Percentiles rank a stretch among this genome's conserved stretches.
Evolutionary conservation across 2,888 invertebrate genomes (phyloP).

Genomic region (Drosophila fulvimacula): DNA sequence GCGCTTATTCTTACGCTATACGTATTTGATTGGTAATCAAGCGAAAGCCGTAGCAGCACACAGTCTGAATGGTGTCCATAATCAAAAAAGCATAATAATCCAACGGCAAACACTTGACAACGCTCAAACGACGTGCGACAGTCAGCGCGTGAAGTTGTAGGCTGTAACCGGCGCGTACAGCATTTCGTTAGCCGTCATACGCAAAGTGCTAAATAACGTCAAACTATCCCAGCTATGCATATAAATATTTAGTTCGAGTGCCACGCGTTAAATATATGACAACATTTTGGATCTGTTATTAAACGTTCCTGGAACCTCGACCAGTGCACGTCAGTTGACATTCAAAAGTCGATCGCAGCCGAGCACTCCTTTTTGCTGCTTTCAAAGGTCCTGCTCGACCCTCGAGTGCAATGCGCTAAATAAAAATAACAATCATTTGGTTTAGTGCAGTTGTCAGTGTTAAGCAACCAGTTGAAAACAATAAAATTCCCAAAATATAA

Average conservation of each 20-base stretch:
- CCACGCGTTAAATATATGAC: slow-evolving; percentile 59
- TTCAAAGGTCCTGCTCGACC: slow-evolving; percentile 33
- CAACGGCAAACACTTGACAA: slow-evolving; percentile 66
- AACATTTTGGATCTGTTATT: slow-evolving; percentile 54
- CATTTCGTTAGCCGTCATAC: slow-evolving; percentile 29
- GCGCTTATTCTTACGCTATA: slow-evolving; percentile 45
- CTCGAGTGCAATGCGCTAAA: slow-evolving; percentile 9
- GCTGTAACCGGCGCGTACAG: slow-evolving; percentile 59
- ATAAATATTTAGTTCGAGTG: slow-evolving; percentile 19
- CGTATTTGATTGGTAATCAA: slow-evolving; percentile 63
- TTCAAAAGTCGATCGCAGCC: slow-evolving; percentile 5
- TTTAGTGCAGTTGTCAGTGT: slow-evolving; percentile 17
- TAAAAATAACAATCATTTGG: slow-evolving; percentile 10
- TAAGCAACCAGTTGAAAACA: slow-evolving; percentile 4
- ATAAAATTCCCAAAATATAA: slow-evolving; percentile 15
- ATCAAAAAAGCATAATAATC: slow-evolving; percentile 74
- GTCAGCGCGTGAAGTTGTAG: slow-evolving; percentile 64
- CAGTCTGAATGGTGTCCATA: slow-evolving; percentile 66
- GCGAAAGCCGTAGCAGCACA: slow-evolving; percentile 51
- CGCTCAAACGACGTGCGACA: slow-evolving; percentile 73
- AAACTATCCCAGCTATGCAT: slow-evolving; percentile 4
- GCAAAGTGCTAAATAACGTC: slow-evolving; percentile 53
- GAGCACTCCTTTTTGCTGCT: slow-evolving; percentile 1
- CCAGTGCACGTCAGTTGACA: slow-evolving; percentile 38
- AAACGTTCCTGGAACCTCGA: slow-evolving; percentile 60